These are phyloP conservation scores for Hermetia illucens DNA, from an alignment of 1,140 invertebrate species.

Conservation along the genomic window DNA sequence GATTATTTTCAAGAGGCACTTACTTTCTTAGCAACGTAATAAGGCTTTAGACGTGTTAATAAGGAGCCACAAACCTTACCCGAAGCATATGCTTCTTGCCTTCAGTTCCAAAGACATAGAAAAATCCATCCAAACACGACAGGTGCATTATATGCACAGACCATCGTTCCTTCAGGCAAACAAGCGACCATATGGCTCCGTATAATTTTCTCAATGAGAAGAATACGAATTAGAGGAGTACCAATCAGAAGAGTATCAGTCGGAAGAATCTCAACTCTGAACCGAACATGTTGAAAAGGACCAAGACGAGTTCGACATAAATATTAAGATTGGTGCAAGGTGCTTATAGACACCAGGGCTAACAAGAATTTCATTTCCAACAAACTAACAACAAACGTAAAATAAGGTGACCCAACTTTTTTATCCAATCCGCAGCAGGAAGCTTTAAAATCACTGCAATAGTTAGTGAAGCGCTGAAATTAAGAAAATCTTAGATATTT, in stretches of 20 bases:
- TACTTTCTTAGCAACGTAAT: not conserved
- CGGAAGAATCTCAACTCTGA: no score
- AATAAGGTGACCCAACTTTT: not conserved
- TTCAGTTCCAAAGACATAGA: not conserved
- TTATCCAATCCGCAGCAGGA: no score
- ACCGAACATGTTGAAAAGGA: not conserved
- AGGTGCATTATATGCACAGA: no score
- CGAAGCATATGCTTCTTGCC: no score
- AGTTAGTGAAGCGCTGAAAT: not conserved
- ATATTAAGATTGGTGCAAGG: not conserved
- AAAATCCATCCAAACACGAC: no score
- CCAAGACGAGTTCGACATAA: not conserved
- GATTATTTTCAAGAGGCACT: no score
- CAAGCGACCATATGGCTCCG: not conserved
- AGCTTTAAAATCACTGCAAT: not conserved
- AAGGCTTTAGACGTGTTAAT: not conserved
- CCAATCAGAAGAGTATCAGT: not conserved
- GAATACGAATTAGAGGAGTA: not conserved
- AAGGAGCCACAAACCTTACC: no score
- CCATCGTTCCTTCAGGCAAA: no score
- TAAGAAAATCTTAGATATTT: not conserved
- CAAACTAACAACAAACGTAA: not conserved
- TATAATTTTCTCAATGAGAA: not conserved
- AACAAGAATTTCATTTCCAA: not conserved
- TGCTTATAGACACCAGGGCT: not conserved